Conservation (phyloP, 2,888 invertebrate species). For the Danaus chrysippus region DNA sequence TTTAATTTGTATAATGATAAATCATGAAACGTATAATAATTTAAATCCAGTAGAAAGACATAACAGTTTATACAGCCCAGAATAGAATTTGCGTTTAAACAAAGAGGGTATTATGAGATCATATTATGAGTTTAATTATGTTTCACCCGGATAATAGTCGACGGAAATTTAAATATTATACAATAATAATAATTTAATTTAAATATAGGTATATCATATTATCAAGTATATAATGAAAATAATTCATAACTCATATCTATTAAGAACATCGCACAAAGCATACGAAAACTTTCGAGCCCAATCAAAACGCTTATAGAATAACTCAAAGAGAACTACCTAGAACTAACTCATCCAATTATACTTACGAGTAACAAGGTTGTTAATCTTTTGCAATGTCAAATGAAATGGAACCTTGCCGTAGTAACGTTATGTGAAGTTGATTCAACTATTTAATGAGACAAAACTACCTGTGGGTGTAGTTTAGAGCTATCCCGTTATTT, state of each 20-base stretch:
- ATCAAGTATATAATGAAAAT: background rate
- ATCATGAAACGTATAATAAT: background rate
- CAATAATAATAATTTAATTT: background rate
- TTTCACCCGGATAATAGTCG: background rate
- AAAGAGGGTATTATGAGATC: background rate
- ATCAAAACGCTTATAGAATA: slow-evolving; percentile 39
- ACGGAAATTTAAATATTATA: background rate
- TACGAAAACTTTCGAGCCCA: slow-evolving; percentile 6
- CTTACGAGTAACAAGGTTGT: slow-evolving; percentile 36
- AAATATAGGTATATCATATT: background rate
- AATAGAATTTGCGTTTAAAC: background rate
- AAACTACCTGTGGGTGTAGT: slow-evolving; percentile 24
- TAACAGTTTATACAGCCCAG: background rate
- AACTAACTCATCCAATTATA: slow-evolving; percentile 38
- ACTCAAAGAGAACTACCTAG: slow-evolving; percentile 35
- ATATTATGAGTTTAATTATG: slow-evolving; percentile 1
- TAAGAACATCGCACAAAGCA: background rate
- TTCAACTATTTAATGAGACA: slow-evolving; percentile 33
- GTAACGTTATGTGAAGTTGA: slow-evolving; percentile 24
- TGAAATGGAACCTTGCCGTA: slow-evolving; percentile 38
- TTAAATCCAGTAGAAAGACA: background rate
- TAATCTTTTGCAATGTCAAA: slow-evolving; percentile 35
- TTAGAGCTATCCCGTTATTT: slow-evolving; percentile 12
- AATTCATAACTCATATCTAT: background rate
- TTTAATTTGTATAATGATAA: too few relatives aligned